phyloP scores from a whole-genome alignment of 2,888 invertebrate genomes.

The Proisotoma minuta region DNA sequence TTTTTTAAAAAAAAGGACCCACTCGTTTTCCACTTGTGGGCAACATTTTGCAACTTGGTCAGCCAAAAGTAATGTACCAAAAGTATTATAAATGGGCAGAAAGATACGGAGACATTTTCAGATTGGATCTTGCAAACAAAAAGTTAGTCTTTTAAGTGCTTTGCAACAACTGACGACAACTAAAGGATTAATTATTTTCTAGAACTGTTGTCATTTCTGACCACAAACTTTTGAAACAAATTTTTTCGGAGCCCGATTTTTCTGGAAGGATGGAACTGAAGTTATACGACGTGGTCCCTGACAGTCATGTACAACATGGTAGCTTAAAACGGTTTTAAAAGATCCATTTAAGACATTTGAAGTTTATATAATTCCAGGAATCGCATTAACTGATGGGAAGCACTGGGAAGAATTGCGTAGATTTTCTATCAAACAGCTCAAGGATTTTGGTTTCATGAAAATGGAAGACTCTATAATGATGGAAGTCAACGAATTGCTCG shows the following conservation, averaged over 20 bases:
- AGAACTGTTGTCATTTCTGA: neutral
- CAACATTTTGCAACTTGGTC: neutral
- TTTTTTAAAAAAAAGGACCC: neutral
- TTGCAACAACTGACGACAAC: neutral
- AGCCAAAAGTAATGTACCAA: neutral
- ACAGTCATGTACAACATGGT: neutral
- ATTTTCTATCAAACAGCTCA: conserved; percentile 20
- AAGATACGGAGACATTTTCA: neutral
- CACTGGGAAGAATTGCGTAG: conserved; percentile 25
- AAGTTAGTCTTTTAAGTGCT: neutral
- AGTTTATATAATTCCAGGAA: neutral
- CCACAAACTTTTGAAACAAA: neutral
- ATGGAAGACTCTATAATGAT: conserved; percentile 22
- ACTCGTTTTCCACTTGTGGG: neutral
- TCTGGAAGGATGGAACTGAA: neutral
- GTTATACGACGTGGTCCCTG: neutral
- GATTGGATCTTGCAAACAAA: neutral
- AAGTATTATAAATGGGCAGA: neutral
- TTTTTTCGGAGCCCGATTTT: neutral
- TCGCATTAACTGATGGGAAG: conserved; percentile 12
- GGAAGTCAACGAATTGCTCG: conserved; percentile 17
- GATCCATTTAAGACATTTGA: neutral
- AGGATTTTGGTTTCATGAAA: conserved; percentile 22
- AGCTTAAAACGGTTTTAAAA: neutral
- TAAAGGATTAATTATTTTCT: neutral